Conservation (phyloP, 1,140 invertebrate genomes). For the Leptinotarsa defecta region DNA sequence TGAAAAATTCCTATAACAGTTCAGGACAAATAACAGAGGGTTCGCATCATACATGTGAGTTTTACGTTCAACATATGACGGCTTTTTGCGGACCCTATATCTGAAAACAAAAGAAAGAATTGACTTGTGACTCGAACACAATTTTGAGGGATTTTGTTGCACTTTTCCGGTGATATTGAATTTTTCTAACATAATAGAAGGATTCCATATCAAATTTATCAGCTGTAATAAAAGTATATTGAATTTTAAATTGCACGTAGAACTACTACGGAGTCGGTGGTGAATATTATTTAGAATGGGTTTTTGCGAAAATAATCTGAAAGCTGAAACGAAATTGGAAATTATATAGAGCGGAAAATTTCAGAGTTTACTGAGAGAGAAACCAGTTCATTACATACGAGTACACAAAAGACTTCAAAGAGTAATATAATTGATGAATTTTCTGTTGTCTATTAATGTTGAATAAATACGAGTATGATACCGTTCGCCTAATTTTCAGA, state of each 20-base stretch:
- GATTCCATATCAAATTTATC: constrained; percentile 24
- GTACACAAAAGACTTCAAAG: too few relatives aligned
- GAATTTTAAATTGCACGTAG: constrained; percentile 20
- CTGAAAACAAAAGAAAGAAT: constrained; percentile 18
- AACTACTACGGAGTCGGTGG: not conserved
- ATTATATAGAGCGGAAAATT: not conserved
- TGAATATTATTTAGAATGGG: not conserved
- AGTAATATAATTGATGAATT: too few relatives aligned
- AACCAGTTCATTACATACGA: not conserved
- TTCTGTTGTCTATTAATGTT: too few relatives aligned
- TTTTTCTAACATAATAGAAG: constrained; percentile 12
- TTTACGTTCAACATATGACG: constrained; percentile 19
- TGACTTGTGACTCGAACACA: constrained; percentile 14
- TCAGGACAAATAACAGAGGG: constrained; percentile 14
- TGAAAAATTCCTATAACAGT: constrained; percentile 12
- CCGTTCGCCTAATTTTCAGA: too few relatives aligned
- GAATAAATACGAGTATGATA: too few relatives aligned
- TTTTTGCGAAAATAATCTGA: not conserved
- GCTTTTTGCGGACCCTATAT: constrained; percentile 22
- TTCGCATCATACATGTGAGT: constrained; percentile 14
- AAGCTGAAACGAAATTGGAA: not conserved
- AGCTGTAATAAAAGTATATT: constrained; percentile 20
- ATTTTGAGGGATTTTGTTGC: constrained; percentile 12
- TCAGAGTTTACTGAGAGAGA: not conserved
- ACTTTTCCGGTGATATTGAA: constrained; percentile 16